phyloP scores from a whole-genome alignment of 2,113 vertebrate species.

The Mustela lutreola region DNA sequence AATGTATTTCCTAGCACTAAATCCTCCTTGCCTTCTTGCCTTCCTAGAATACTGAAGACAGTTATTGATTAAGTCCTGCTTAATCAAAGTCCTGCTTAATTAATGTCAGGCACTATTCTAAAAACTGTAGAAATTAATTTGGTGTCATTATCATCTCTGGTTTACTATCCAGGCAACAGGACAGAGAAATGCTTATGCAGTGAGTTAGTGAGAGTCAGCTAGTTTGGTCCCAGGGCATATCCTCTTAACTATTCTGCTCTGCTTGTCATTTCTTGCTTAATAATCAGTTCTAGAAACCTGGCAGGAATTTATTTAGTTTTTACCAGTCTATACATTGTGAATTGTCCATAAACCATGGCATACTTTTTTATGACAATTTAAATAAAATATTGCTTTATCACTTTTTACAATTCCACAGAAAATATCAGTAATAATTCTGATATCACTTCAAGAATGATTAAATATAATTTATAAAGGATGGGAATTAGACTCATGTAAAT shows the following conservation, averaged over 20 bases:
- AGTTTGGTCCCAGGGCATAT: background rate
- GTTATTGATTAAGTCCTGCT: background rate
- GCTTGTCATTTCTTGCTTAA: background rate
- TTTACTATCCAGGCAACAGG: background rate
- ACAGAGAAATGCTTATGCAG: background rate
- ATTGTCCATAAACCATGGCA: background rate
- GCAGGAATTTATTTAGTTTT: background rate
- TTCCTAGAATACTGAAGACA: background rate
- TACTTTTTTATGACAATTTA: background rate
- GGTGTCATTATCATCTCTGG: background rate
- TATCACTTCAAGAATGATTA: background rate
- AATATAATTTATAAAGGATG: background rate
- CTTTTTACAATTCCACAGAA: background rate
- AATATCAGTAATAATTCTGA: background rate
- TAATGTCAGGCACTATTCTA: background rate
- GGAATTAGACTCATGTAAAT: background rate
- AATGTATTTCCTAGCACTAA: background rate
- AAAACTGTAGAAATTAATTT: background rate
- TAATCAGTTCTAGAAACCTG: background rate
- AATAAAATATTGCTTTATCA: background rate
- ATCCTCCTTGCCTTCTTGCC: background rate
- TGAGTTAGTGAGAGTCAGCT: background rate
- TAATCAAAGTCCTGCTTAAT: too few relatives aligned
- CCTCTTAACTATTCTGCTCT: background rate
- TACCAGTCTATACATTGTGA: background rate